A percentile compares a stretch with the other conserved stretches of the same genome.
Conservation (phyloP, 2,113 vertebrate genomes). For the Lophochroa leadbeateri region DNA sequence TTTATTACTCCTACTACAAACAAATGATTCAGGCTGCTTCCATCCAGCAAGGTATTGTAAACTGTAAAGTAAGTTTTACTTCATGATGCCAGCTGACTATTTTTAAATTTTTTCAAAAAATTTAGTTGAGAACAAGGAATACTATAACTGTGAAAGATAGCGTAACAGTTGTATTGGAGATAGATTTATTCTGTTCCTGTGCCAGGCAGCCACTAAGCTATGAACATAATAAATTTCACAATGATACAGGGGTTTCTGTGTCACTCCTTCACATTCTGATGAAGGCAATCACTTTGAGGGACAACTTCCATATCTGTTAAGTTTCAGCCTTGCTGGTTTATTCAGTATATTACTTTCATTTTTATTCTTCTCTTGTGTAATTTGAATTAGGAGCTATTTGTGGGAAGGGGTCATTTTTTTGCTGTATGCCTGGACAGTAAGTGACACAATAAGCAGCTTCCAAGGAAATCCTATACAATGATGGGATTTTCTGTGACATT, state of each 20-base stretch:
- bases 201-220: neutral
- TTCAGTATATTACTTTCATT: neutral
- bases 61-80: slow-evolving; percentile 56
- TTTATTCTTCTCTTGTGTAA: neutral
- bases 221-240: neutral
- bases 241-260: neutral
- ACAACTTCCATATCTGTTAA: neutral
- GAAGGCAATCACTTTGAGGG: neutral
- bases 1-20: slow-evolving; percentile 99
- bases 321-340: neutral
- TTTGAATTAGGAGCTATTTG: neutral
- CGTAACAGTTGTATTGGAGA: neutral
- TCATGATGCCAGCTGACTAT: neutral
- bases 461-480: neutral
- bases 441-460: neutral
- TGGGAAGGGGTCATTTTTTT: neutral
- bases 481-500: neutral
- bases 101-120: neutral
- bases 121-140: neutral
- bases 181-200: neutral
- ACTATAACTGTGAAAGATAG: neutral
- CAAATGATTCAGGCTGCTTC: slow-evolving; percentile 92
- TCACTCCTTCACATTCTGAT: neutral
- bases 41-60: slow-evolving; percentile 87
- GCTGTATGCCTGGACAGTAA: neutral